Base-by-base conservation (phyloP, 2,113 vertebrate species). In the Tringa solitaria region DNA sequence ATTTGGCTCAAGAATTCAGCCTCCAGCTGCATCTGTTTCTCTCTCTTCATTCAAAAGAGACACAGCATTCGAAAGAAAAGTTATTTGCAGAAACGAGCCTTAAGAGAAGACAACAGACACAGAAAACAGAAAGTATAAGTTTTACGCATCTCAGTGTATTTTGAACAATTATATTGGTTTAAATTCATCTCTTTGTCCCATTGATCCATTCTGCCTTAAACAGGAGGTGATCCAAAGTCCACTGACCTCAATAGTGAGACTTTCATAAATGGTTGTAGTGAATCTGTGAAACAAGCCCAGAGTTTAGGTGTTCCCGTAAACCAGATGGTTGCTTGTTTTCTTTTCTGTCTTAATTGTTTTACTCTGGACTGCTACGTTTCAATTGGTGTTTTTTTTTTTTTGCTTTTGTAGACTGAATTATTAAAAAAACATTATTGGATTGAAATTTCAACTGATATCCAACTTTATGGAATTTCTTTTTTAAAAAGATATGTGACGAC, bases 401-500 rank as follows among this genome's bases (percentile, higher is more conserved):
- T 2, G 1, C 14, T 70, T 39, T 65, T 57, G 53, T 51, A 87
- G 12, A 13, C 2, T 27, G 59, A 91, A 54, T 43, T 16, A 74
- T 72, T 67, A 45, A 80, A 86, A 61, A 0, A 14, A 12, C 2
- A 5, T 37, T 7, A 41, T 10, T 51, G 24, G 22, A 20, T 8
- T 32, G 91, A 75, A 74, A 61, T 83, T 57, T 50, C 23, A 56
- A 24, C 11, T 17, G 35, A 32, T 81, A 45, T 23, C 8, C 13
- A 72, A 14, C 14, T 53, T 93, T 9, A 21, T 53, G 60, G 81
- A 92, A 35, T 75, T 60, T 3, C 8, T 81, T 76, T 61, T 46
- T 68, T 68, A 2, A 4, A 56, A 74, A 64, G 8, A 8, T 24
- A n/a, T 0, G 0, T 69, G 27, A 21, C 64, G 51, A 48, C 10